Evolutionary conservation across 2,888 invertebrate species (phyloP), one percentile per base, ranked within the genome.

Genomic region (Rhagonycha fulva): DNA sequence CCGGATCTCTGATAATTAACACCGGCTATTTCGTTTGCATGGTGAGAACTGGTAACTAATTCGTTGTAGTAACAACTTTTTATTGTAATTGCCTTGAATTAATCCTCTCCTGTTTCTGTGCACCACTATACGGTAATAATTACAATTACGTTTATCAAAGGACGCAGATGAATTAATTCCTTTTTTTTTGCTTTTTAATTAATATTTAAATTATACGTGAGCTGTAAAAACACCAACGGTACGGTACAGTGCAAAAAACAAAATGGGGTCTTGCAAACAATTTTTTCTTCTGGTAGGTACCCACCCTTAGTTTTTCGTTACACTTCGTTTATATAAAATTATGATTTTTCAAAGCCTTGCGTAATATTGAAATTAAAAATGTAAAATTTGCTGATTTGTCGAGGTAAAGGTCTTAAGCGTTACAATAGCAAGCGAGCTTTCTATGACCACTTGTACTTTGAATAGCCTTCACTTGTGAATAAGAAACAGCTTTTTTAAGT

Each of bases 1-100:
- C 83, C 84, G 84, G 83, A 85, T 85, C 84, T 82, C 68, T 78
- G 83, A 84, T 84, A 84, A 85, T 84, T 85, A 84, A 82, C 82
- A 81, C 83, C 80, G 80, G 80, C 82, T 77, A 82, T 79, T 80
- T 81, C 69, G 70, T 72, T 14, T 75, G 61, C 70, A 74, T 67
- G 77, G 71, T 76, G 79, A 70, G 76, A 79, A 78, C 60, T 60
- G 69, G 14, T 62, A 60, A 30, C 9, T 67, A 72, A 72, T 60
- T 60, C 62, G 30, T 12, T 63, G 71, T 14, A 60, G 70, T 14
- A 28, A 61, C 60, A 70, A 26, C 23, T 70, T 70, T 60, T 70
- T 70, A 69, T 69, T 47, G 47, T 47, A 47, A 47, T 47, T 47
- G 47, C 47, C 47, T 47, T 47, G 47, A 47, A 47, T 47, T 47